Evolutionary conservation across 2,797 vertebrate genomes (phyloP).

Genomic region (Lemur catta): DNA sequence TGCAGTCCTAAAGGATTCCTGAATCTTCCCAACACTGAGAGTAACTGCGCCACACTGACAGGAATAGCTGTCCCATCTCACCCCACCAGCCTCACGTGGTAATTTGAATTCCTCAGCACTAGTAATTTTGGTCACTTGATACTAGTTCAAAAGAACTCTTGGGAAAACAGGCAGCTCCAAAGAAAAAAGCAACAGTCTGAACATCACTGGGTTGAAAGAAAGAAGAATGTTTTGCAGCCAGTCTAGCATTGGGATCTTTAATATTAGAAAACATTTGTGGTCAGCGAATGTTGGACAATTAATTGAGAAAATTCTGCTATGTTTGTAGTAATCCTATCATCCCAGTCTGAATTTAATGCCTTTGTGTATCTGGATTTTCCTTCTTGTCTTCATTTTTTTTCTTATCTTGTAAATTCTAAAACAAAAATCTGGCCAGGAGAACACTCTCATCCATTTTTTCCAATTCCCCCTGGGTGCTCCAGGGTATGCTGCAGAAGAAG

Average conservation of each 20-base stretch:
- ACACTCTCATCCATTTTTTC: neutral
- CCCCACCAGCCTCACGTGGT: accelerated
- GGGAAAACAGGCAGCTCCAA: neutral
- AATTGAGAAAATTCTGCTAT: too few relatives aligned
- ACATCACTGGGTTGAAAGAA: neutral
- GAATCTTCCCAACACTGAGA: accelerated
- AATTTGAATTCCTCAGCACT: neutral
- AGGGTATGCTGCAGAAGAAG: neutral
- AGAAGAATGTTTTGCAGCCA: neutral
- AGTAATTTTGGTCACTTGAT: neutral
- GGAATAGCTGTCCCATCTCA: accelerated
- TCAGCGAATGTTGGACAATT: too few relatives aligned
- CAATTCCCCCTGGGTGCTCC: neutral
- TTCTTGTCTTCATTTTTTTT: neutral
- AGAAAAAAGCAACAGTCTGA: neutral
- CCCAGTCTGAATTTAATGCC: neutral
- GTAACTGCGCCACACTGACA: neutral
- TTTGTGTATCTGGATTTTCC: neutral
- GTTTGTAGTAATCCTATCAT: neutral
- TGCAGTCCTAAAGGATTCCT: neutral
- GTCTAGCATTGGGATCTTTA: too few relatives aligned
- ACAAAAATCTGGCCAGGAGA: neutral
- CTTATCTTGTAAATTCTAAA: neutral
- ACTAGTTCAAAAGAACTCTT: neutral
- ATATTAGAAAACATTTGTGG: neutral